Base-by-base conservation (phyloP, 2,888 invertebrate species). In the Drosophila paucipuncta region DNA sequence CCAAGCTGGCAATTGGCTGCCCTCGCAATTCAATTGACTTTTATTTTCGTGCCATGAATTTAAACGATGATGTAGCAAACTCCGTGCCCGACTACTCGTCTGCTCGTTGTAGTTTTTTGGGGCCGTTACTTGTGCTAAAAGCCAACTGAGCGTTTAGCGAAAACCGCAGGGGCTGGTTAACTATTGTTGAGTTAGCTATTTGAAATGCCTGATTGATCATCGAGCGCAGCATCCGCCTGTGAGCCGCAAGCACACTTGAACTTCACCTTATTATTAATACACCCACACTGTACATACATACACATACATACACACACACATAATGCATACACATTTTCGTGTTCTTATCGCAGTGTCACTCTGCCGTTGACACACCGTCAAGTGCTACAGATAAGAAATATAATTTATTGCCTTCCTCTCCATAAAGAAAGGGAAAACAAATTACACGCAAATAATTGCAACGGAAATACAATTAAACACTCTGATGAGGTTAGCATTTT, bases 1-100 rank as follows among this genome's bases (percentile, higher is more conserved):
- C 71, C 75, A 75, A 4, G 22, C 22, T 22, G 43, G 35, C 35
- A 35, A 13, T 43, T 43, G 43, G 50, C 4, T 31, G 49, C 37
- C 52, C 54, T 54, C 52, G 52, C 31, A 54, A 54, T 57, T 52
- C 22, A 60, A 41, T 72, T 55, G 49, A n/a, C 13, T 58, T 41
- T 64, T 75, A 64, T 69, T 74, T 64, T 69, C 43, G 64, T 64
- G 47, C 33, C 39, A 59, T 65, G 62, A 74, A 75, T 75, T 70
- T 53, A 41, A 39, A 43, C 59, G 43, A 31, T 73, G 73, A 68
- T 73, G 55, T 33, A 62, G 62, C 55, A 41, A 43, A 25, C 7
- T 25, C 7, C 49, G 25, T 50, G 31, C 43, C 52, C 58, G 71
- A 11, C 41, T 30, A 4, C 31, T 10, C 16, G 25, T 18, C 59